Conservation (phyloP, 2,888 invertebrate species). For the Ichneumoninae sp. region DNA sequence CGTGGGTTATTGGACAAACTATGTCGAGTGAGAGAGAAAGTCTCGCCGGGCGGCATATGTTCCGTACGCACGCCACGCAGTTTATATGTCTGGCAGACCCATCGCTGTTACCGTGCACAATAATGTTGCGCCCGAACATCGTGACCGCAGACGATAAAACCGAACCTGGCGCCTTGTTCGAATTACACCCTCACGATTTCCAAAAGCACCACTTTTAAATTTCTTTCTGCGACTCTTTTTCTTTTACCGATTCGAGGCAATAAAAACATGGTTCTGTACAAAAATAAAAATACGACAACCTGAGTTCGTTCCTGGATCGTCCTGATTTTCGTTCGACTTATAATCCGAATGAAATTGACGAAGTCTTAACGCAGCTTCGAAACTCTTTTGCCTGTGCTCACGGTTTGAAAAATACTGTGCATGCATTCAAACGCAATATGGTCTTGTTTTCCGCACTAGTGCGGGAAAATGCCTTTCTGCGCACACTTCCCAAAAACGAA, state of each 20-base stretch:
- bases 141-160: slow-evolving; percentile 47
- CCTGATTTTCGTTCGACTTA: no score
- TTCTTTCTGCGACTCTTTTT: background rate
- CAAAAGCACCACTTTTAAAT: slow-evolving; percentile 10
- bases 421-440: no score
- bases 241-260: background rate
- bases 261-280: background rate
- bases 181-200: slow-evolving; percentile 28
- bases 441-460: no score
- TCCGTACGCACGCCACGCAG: slow-evolving; percentile 50
- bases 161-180: slow-evolving; percentile 37
- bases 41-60: slow-evolving; percentile 30
- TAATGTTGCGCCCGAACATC: slow-evolving; percentile 1
- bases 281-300: no score
- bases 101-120: slow-evolving; percentile 11
- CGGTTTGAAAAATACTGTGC: no score
- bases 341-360: no score
- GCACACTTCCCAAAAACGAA: no score
- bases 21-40: background rate
- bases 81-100: slow-evolving; percentile 43
- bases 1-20: background rate
- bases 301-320: no score
- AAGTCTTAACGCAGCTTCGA: no score
- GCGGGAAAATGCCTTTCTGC: no score
- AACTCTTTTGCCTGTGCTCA: no score